Percentiles rank a stretch among this genome's conserved stretches.
phyloP scores from a whole-genome alignment of 2,113 vertebrate genomes.

The Piliocolobus tephrosceles region DNA sequence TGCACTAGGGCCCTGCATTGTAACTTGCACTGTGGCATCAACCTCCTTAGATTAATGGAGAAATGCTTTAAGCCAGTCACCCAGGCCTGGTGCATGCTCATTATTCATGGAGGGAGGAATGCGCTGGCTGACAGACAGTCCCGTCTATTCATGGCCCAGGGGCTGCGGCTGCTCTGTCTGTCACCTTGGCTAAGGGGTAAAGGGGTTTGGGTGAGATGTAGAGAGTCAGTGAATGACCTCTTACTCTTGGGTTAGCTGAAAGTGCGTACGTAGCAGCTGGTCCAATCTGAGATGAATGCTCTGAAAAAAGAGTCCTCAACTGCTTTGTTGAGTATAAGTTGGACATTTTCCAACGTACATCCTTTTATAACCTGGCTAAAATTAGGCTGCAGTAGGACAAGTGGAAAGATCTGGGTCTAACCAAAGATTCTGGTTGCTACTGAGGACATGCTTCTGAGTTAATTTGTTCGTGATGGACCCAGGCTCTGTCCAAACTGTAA shows the following conservation, averaged over 20 bases:
- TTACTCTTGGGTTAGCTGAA: neutral
- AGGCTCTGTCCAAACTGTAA: neutral
- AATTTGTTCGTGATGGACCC: neutral
- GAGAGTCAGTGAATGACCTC: neutral
- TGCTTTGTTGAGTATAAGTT: neutral
- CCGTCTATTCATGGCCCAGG: neutral
- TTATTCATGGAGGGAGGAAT: neutral
- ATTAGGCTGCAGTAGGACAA: neutral
- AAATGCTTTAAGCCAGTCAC: neutral
- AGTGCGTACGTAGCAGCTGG: neutral
- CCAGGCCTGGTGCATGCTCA: fast-evolving
- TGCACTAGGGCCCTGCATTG: fast-evolving
- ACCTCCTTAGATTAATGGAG: neutral
- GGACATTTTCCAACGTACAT: neutral
- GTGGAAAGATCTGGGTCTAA: neutral
- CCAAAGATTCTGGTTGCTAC: neutral
- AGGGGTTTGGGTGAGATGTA: neutral
- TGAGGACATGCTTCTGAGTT: no score
- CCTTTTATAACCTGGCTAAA: neutral
- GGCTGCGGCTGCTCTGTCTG: neutral
- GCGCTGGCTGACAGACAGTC: neutral
- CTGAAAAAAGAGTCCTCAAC: neutral
- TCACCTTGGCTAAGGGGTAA: neutral
- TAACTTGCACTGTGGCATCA: neutral
- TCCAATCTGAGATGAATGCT: neutral